Conservation (phyloP, 2,113 vertebrate species). For the Sardina pilchardus region DNA sequence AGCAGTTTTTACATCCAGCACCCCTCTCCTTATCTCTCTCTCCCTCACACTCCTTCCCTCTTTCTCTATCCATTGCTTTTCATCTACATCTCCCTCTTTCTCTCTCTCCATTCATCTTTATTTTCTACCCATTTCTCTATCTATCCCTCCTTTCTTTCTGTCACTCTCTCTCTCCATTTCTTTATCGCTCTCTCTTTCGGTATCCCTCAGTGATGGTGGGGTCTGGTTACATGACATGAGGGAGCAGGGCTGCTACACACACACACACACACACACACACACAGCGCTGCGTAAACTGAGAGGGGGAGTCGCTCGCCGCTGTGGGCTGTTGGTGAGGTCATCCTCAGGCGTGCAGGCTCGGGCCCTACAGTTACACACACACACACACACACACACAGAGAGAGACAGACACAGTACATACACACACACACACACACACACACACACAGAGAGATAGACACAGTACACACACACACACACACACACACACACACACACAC, state of each 20-base stretch:
- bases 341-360: constrained; percentile 47
- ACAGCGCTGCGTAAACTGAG: constrained; percentile 45
- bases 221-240: constrained; percentile 56
- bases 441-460: background rate
- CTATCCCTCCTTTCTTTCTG: constrained; percentile 32
- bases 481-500: background rate
- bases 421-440: background rate
- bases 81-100: constrained; percentile 46
- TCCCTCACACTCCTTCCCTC: background rate
- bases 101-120: constrained; percentile 34
- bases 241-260: constrained; percentile 27
- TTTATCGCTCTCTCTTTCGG: constrained; percentile 10
- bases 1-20: too few relatives aligned
- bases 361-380: constrained; percentile 34
- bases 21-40: too few relatives aligned
- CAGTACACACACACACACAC: background rate
- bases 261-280: too few relatives aligned
- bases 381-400: background rate
- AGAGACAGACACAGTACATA: background rate
- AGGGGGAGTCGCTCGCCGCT: constrained; percentile 35
- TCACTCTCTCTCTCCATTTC: constrained; percentile 51
- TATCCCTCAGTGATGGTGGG: constrained; percentile 16
- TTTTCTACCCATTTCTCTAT: constrained; percentile 26
- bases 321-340: constrained; percentile 52
- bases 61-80: constrained; percentile 50